Base-by-base conservation (phyloP, 64 coral and sea anemone species). In the Dendrophyllia cribrosa region DNA sequence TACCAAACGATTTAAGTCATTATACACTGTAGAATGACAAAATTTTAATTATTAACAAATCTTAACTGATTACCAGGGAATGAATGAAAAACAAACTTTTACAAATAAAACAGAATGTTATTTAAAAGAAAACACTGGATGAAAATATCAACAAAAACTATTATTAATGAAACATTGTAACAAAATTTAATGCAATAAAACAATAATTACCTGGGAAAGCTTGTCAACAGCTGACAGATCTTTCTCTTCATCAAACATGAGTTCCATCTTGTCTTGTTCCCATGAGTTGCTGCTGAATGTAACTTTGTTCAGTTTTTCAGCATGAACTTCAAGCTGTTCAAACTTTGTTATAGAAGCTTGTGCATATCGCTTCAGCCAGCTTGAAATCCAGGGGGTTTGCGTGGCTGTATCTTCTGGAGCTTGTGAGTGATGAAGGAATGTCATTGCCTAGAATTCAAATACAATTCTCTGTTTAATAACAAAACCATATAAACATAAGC, bases 261-360 rank as follows among this genome's bases (percentile, higher is more conserved):
- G 49, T 43, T 92, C 91, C 66, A 92, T 43, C n/a, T 65, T 86
- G 3, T 92, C 91, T 9, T 60, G 21, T 12, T 72, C 82, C 51
- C 22, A 70, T 4, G 52, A 21, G 52, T 64, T 60, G 19, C 64
- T 64, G 62, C 44, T 34, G 5, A 92, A 83, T 26, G 72, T 51
- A 61, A 85, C 5, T 53, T 82, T 70, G 16, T 43, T 13, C 20
- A 34, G 6, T 60, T 85, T n/a, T 1, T 22, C 21, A 0, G 19
- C 60, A 66, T 66, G 80, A 52, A 87, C 5, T 7, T 47, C 59
- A 17, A 92, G 24, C 52, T 87, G 56, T 22, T 92, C 91, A 51
- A 86, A 62, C 60, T 87, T 92, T 51, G 91, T 92, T 15, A 92
- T 51, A 12, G 91, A 92, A 8, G 91, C 34, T 52, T 86, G 58